Evolutionary conservation across 2,113 vertebrate genomes (phyloP), one percentile per base, ranked within the genome.

Genomic region (Chrysemys picta): DNA sequence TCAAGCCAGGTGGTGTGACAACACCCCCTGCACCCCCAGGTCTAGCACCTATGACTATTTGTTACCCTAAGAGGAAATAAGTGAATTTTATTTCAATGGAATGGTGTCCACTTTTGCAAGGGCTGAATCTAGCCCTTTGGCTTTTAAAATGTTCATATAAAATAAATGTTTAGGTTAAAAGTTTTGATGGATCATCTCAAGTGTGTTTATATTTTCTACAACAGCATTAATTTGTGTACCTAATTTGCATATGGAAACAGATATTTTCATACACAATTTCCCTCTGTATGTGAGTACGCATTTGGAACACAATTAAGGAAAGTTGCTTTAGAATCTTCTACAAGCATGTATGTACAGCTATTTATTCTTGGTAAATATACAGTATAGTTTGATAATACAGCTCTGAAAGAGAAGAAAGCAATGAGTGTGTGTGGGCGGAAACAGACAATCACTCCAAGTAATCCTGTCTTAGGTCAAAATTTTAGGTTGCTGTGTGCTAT

Each of bases 381-480:
- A 69, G 27, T 3, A 42, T 38, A 49, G 82, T 80, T 53, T 83
- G 25, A 42, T 80, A 86, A 80, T 35, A 17, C 3, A 8, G 50
- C 50, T 1, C 49, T 22, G 1, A 59, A 87, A 85, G 38, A 93
- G 3, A 88, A 69, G 47, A 76, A 95, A 93, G 42, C 5, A 80
- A 8, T 14, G 47, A 1, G 10, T 54, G 52, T 53, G 52, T 19
- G 52, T 89, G 62, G 92, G 52, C 1, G 19, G 17, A 6, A 13
- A 42, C 2, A 80, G 38, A 93, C 72, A 93, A 92, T 85, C 93
- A 87, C 50, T 5, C 25, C 9, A 84, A 92, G 4, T 59, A 88
- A 93, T 85, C n/a, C 47, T 85, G 24, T 92, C n/a, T 95, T 50
- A 94, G 93, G 90, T 92, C 96, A 93, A 69, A 95, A 57, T 95